Percentiles rank a stretch among this genome's conserved stretches.
phyloP scores from a whole-genome alignment of 2,113 vertebrate species.

The Camelus dromedarius region DNA sequence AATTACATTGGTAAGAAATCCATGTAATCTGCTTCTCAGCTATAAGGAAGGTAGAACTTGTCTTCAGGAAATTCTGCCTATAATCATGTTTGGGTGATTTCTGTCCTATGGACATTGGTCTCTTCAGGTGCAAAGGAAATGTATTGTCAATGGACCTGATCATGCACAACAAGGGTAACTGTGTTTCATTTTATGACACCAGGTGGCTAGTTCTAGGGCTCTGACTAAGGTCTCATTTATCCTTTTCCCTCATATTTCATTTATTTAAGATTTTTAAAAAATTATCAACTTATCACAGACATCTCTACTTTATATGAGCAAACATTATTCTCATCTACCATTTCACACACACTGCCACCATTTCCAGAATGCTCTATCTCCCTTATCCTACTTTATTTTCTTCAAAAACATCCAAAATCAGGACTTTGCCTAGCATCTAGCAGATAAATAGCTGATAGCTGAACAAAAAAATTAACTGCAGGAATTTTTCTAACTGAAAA shows the following conservation, averaged over 20 bases:
- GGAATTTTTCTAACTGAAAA: not conserved
- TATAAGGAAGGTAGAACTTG: not conserved
- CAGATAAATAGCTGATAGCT: not conserved
- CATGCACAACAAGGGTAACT: not conserved
- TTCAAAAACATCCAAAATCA: not conserved
- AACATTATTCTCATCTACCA: not conserved
- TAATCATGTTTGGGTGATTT: not conserved
- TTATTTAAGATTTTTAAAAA: constrained; percentile 11
- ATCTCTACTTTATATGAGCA: not conserved
- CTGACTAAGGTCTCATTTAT: not conserved
- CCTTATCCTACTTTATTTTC: not conserved
- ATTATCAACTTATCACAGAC: not conserved
- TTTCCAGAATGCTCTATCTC: not conserved
- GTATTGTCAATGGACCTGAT: not conserved
- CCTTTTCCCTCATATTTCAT: not conserved
- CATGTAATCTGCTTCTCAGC: not conserved
- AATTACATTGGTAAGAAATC: not conserved
- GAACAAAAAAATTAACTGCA: not conserved
- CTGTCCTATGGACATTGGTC: not conserved
- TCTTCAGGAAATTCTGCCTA: not conserved
- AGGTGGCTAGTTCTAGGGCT: not conserved
- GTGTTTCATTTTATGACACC: not conserved
- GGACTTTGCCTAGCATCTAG: not conserved
- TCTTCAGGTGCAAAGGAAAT: not conserved
- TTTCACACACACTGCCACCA: not conserved